Percentiles rank a stretch among this genome's conserved stretches.
Conservation (phyloP, 2,113 vertebrate species). For the Pithys albifrons region DNA sequence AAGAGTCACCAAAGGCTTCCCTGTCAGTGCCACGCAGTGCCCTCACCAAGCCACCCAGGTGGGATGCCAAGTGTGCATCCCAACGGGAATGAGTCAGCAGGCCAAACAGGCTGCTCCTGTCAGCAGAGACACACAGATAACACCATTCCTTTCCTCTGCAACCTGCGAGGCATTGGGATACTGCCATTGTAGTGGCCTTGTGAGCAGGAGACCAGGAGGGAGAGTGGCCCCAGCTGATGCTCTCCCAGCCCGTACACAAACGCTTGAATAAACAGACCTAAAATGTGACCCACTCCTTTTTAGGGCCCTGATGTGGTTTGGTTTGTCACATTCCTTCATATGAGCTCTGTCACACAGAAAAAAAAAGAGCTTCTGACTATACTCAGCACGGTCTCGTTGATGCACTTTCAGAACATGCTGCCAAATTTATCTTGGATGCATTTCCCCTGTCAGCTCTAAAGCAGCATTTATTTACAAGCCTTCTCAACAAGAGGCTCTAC, state of each 20-base stretch:
- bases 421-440: conserved; percentile 25
- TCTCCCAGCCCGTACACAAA: background rate
- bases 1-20: background rate
- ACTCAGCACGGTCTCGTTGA: background rate
- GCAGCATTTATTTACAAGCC: background rate
- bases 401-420: background rate
- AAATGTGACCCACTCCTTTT: background rate
- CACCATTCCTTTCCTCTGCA: background rate
- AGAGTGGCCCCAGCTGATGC: background rate
- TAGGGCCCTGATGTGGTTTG: background rate
- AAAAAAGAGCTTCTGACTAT: background rate
- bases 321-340: background rate
- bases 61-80: background rate
- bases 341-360: background rate
- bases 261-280: background rate
- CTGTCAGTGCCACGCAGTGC: fast-evolving
- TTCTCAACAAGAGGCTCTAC: conserved; percentile 12
- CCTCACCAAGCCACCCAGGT: background rate
- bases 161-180: background rate
- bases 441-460: background rate
- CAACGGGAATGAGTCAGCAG: background rate
- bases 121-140: background rate
- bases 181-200: background rate
- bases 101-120: background rate
- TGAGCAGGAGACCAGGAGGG: background rate